Conservation (phyloP, 2,797 vertebrate species). For the Liparis tanakae region DNA sequence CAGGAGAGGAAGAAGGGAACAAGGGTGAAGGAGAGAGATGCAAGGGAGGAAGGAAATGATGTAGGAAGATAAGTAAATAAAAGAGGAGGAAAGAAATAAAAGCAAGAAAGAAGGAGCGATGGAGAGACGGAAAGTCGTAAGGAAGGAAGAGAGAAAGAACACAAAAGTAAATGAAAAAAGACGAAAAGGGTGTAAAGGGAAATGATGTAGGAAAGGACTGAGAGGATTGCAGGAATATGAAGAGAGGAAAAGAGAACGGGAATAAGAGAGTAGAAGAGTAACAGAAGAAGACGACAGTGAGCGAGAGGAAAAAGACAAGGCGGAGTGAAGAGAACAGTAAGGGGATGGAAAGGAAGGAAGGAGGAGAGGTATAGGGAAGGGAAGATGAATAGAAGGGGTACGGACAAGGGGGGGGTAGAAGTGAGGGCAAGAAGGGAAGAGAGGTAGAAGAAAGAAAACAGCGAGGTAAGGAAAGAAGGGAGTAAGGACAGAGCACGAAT, state of each 20-base stretch:
- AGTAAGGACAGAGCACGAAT: background rate
- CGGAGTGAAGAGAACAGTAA: background rate
- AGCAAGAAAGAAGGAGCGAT: background rate
- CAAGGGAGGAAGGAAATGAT: background rate
- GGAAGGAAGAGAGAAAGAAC: background rate
- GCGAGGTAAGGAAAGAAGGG: background rate
- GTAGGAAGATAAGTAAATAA: background rate
- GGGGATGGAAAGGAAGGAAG: background rate
- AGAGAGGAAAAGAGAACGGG: background rate
- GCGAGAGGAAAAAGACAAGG: background rate
- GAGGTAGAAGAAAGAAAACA: background rate
- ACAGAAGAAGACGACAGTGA: background rate
- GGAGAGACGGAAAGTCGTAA: background rate
- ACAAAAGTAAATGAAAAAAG: background rate
- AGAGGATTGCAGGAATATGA: background rate
- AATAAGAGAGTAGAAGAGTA: background rate
- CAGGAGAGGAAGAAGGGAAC: background rate
- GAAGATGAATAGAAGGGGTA: background rate
- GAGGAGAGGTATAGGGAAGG: background rate
- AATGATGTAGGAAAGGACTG: background rate
- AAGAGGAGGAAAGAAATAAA: background rate
- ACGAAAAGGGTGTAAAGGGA: background rate
- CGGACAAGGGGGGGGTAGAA: background rate
- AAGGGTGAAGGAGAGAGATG: background rate
- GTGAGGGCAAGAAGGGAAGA: background rate